These are phyloP conservation scores for Eurytoma adleriae DNA, from an alignment of 2,888 invertebrate species.

Conservation along the genomic window DNA sequence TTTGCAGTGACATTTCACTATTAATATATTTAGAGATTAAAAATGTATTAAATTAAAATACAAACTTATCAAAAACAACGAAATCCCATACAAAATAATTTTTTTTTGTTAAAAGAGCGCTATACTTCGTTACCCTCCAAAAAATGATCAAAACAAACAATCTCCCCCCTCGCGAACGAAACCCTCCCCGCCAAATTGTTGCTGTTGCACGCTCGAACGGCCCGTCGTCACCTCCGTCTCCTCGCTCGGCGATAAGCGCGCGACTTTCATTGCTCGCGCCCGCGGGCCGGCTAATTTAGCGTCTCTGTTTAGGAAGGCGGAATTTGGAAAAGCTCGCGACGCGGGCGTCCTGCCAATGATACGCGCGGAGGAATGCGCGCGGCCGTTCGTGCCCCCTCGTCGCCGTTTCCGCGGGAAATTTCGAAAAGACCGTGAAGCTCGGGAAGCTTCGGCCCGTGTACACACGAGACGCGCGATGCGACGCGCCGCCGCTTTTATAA, in stretches of 20 bases:
- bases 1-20: too few species aligned
- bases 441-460: not conserved
- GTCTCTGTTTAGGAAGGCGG: conserved; percentile 42
- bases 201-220: not conserved
- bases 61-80: too few species aligned
- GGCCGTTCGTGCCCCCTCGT: not conserved
- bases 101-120: too few species aligned
- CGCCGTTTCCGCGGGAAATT: conserved; percentile 48
- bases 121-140: too few species aligned
- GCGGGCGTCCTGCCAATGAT: conserved; percentile 39
- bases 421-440: conserved; percentile 27
- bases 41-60: too few species aligned
- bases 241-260: not conserved
- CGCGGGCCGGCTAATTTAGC: conserved; percentile 37
- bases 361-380: conserved; percentile 25
- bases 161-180: not conserved
- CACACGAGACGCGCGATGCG: not conserved
- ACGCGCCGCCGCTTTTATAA: conserved; percentile 59
- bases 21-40: too few species aligned
- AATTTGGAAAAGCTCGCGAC: conserved; percentile 37
- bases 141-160: not conserved
- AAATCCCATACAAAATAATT: too few species aligned
- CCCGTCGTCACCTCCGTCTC: not conserved
- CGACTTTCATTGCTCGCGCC: not conserved
- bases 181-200: not conserved